Evolutionary conservation across 2,113 vertebrate genomes (phyloP).

Genomic region (Arenaria interpres): DNA sequence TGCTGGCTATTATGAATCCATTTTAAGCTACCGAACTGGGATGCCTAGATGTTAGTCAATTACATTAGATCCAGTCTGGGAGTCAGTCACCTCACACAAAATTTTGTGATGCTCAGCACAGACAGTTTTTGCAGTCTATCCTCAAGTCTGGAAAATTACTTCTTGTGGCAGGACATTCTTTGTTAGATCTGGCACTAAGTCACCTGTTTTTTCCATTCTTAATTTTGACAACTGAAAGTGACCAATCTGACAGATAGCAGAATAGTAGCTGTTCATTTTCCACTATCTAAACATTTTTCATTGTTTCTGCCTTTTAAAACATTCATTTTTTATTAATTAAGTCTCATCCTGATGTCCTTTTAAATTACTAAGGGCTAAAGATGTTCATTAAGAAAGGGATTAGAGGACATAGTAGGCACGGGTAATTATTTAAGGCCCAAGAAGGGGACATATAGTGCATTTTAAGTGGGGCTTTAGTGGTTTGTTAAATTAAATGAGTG

Average conservation of each 20-base stretch:
- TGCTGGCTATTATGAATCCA: neutral
- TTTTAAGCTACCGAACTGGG: neutral
- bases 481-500: constrained; percentile 70
- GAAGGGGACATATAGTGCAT: constrained; percentile 52
- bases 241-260: neutral
- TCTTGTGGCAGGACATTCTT: neutral
- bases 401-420: constrained; percentile 53
- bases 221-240: neutral
- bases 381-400: constrained; percentile 61
- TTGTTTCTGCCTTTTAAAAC: constrained; percentile 38
- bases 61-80: neutral
- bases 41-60: neutral
- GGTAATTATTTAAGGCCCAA: constrained; percentile 62
- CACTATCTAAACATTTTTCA: constrained; percentile 14
- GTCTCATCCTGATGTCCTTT: constrained; percentile 58
- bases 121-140: neutral
- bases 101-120: neutral
- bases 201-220: neutral
- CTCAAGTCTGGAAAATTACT: neutral
- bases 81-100: neutral
- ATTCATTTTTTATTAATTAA: neutral
- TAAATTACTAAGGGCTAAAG: constrained; percentile 63
- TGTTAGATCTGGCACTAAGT: neutral
- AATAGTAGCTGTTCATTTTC: constrained; percentile 12
- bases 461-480: constrained; percentile 64